Evolutionary conservation across 2,797 vertebrate species (phyloP).

Genomic region (Sarcophilus harrisii): DNA sequence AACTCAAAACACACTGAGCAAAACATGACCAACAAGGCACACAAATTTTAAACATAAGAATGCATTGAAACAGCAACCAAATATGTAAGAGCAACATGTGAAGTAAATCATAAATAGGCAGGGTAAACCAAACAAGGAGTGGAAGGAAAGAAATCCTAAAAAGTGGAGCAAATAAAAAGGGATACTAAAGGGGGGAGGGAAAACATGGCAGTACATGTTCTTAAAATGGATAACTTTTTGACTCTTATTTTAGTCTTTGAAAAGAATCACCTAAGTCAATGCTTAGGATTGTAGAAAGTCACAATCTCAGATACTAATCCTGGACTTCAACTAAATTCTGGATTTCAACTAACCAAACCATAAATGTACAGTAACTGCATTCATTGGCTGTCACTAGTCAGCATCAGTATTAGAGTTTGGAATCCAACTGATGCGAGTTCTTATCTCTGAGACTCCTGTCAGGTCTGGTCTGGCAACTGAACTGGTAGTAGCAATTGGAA

Average conservation of each 20-base stretch:
- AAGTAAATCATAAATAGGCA: slow-evolving; percentile 77
- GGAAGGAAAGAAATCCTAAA: slow-evolving; percentile 61
- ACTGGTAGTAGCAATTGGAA: neutral
- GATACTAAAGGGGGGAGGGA: neutral
- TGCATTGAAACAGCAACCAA: slow-evolving; percentile 32
- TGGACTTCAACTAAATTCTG: neutral
- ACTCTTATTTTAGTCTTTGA: slow-evolving; percentile 67
- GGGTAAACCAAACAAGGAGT: neutral
- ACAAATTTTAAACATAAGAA: slow-evolving; percentile 25
- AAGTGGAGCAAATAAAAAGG: slow-evolving; percentile 65
- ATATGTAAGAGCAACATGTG: slow-evolving; percentile 69
- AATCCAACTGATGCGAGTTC: neutral
- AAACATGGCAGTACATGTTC: slow-evolving; percentile 64
- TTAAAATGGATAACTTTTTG: slow-evolving; percentile 79
- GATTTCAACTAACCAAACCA: neutral
- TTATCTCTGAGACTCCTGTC: neutral
- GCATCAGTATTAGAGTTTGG: neutral
- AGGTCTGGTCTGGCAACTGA: neutral
- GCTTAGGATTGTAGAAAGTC: neutral
- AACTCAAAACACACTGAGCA: slow-evolving; percentile 83
- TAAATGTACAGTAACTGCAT: neutral
- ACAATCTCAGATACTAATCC: neutral
- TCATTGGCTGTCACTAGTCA: neutral
- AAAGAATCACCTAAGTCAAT: neutral
- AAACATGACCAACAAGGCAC: slow-evolving; percentile 71